Evolutionary conservation across 2,888 invertebrate species (phyloP), one percentile per base, ranked within the genome.

Genomic region (Drosophila hamatofila): DNA sequence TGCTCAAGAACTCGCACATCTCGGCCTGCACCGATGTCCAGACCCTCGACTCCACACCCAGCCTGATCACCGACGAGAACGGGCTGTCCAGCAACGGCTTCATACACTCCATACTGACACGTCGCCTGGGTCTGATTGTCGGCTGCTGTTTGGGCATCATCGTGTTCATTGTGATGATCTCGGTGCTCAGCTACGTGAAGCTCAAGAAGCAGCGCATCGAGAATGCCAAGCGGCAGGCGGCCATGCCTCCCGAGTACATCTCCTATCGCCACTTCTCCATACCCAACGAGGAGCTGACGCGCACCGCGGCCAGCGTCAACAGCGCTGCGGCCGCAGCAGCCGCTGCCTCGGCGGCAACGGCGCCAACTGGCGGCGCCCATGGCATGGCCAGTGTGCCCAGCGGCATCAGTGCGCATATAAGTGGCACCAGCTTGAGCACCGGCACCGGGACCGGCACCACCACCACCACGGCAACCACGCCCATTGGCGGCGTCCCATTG

Each of bases 91-190:
- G 95, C 87, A 95, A 96, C 25, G 95, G 95, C 27, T 95, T 95
- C 92, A 95, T 96, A 49, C 95, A 95, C 78, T 96, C 96, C 71
- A 95, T 97, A 89, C 94, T 97, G 42, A 96, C 97, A 6, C 94
- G 97, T 69, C 94, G 97, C 78, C 94, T 97, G 64, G 97, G 97
- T 35, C 94, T 97, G 78, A 97, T 97, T 83, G 96, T 97, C 63
- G 97, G 97, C 58, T 96, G 97, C 91, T 96, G 96, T 90, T 95
- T 97, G 94, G 97, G 97, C 60, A 96, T 97, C 89, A 95, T 97
- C 72, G 96, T 97, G 56, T 97, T 97, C 91, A 94, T 97, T 59
- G 95, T 97, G 30, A 94, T 97, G 88, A 96, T 97, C 63, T 96
- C 97, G n/a, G 95, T 96, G 51, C 94, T 97, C 75, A 97, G 96